Evolutionary conservation across 2,797 vertebrate species (phyloP).

Genomic region (Alca torda): DNA sequence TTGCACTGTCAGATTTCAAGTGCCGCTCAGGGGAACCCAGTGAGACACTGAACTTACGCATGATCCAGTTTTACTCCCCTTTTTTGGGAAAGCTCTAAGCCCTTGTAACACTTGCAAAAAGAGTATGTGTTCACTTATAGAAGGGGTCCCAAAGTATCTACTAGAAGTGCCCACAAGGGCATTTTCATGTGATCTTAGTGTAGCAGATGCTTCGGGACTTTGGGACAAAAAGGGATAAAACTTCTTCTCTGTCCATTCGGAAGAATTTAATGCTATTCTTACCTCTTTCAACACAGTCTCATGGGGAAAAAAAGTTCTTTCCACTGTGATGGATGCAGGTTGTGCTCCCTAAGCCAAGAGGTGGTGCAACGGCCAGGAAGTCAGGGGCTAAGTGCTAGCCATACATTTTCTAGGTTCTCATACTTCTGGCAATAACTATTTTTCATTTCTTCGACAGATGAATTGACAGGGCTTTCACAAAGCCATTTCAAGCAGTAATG

Average conservation of each 20-base stretch:
- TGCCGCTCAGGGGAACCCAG: background rate
- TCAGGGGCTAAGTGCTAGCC: background rate
- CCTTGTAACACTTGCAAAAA: background rate
- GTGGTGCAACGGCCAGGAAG: background rate
- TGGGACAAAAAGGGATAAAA: background rate
- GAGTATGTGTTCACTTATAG: background rate
- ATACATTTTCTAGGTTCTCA: background rate
- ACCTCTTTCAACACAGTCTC: background rate
- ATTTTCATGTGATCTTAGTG: background rate
- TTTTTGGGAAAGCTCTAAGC: background rate
- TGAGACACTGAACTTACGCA: background rate
- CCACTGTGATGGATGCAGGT: background rate
- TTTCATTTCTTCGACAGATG: background rate
- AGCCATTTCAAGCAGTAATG: background rate
- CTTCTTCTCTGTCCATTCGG: background rate
- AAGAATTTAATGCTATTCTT: background rate
- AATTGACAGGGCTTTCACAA: background rate
- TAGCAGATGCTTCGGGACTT: background rate
- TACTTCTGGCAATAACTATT: background rate
- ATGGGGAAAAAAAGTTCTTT: background rate
- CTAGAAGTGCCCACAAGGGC: background rate
- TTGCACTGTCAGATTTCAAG: background rate
- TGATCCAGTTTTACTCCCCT: background rate
- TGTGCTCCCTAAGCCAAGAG: background rate
- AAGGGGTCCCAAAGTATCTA: background rate